These are phyloP conservation scores for Sinotaia quadrata DNA, from an alignment of 2,888 invertebrate genomes.

Conservation along the genomic window DNA sequence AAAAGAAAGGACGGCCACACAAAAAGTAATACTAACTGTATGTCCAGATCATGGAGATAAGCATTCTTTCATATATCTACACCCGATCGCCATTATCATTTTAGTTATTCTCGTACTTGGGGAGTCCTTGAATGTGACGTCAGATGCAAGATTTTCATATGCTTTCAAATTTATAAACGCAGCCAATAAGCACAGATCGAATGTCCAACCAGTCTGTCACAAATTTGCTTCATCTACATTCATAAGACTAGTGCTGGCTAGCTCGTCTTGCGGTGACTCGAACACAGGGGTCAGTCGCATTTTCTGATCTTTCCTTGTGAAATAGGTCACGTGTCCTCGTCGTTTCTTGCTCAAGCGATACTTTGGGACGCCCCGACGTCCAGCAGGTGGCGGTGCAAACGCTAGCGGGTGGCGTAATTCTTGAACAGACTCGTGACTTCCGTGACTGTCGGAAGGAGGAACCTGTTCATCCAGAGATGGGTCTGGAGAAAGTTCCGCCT, in stretches of 20 bases:
- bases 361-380: conserved; percentile 1
- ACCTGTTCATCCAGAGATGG: conserved; percentile 1
- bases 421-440: background rate
- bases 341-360: conserved; percentile 7
- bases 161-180: too few relatives aligned
- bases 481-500: background rate
- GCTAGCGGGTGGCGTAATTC: background rate
- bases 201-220: too few relatives aligned
- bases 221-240: background rate
- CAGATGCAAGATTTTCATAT: too few relatives aligned
- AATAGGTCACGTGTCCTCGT: conserved; percentile 18
- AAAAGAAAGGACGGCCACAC: too few relatives aligned
- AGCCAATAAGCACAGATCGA: too few relatives aligned
- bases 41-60: too few relatives aligned
- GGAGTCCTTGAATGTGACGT: too few relatives aligned
- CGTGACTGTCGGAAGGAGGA: background rate
- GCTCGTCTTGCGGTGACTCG: conserved; percentile 11
- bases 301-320: conserved; percentile 14
- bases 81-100: too few relatives aligned
- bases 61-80: too few relatives aligned
- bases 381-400: background rate
- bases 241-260: background rate
- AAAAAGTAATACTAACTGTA: too few relatives aligned
- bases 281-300: conserved; percentile 19
- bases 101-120: too few relatives aligned